Evolutionary conservation across 2,888 invertebrate genomes (phyloP).

Genomic region (Dicyrtomina minuta): DNA sequence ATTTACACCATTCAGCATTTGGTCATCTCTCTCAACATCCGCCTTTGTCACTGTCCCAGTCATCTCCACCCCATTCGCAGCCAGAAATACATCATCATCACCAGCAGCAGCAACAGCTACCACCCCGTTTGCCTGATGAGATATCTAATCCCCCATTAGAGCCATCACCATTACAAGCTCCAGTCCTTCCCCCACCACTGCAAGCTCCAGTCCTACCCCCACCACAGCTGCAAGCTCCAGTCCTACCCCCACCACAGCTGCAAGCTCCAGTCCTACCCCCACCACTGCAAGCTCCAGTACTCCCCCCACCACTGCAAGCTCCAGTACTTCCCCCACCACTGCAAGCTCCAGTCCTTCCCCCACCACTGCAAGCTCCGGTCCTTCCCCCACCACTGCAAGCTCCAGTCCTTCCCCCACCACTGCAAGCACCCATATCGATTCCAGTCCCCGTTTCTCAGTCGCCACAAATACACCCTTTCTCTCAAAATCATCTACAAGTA

Average conservation of each 20-base stretch:
- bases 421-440: background rate
- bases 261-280: too few species aligned
- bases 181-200: background rate
- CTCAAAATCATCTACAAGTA: constrained; percentile 1
- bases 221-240: too few species aligned
- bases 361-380: too few species aligned
- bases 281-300: too few species aligned
- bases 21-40: background rate
- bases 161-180: background rate
- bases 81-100: background rate
- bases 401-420: background rate
- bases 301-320: too few species aligned
- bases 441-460: background rate
- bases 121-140: background rate
- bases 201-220: background rate
- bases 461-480: background rate
- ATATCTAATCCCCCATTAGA: background rate
- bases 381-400: too few species aligned
- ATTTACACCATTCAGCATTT: background rate
- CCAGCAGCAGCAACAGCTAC: constrained; percentile 4
- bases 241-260: too few species aligned
- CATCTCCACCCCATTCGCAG: constrained; percentile 10
- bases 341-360: too few species aligned
- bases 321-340: too few species aligned
- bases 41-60: constrained; percentile 7